Percentiles rank a stretch among this genome's conserved stretches.
phyloP scores from a whole-genome alignment of 2,888 invertebrate species.

The Erebia epiphron region DNA sequence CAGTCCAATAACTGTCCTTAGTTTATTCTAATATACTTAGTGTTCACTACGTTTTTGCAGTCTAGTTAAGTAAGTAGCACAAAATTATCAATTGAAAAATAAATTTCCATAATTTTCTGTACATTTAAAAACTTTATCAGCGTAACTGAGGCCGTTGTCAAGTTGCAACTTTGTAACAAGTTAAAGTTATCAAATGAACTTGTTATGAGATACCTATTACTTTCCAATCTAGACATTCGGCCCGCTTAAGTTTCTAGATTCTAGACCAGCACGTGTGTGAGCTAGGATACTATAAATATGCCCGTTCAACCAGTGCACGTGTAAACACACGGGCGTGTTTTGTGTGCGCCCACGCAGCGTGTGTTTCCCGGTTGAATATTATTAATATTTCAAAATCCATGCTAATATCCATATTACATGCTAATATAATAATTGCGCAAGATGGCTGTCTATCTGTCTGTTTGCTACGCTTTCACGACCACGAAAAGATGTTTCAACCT shows the following conservation, averaged over 20 bases:
- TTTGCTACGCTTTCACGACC: too few species aligned
- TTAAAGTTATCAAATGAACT: neutral
- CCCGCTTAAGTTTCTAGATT: conserved; percentile 8
- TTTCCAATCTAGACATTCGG: conserved; percentile 2
- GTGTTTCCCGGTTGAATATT: neutral
- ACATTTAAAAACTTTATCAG: neutral
- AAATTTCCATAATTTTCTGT: too few species aligned
- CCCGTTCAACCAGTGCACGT: neutral
- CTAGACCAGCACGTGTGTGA: conserved; percentile 13
- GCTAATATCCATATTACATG: too few species aligned
- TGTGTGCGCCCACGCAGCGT: neutral
- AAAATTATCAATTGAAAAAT: too few species aligned
- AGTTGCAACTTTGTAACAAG: neutral
- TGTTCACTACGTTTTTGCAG: too few species aligned
- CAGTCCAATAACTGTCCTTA: too few species aligned
- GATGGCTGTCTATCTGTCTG: too few species aligned
- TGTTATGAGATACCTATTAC: neutral
- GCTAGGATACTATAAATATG: neutral
- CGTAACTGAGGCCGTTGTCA: too few species aligned
- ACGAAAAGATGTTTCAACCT: too few species aligned
- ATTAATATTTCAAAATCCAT: neutral
- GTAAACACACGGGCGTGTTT: neutral
- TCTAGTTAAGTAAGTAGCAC: too few species aligned
- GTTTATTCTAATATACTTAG: too few species aligned
- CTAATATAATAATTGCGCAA: too few species aligned